phyloP scores from a whole-genome alignment of 2,888 invertebrate genomes.

The Acanthosepion lycidas region DNA sequence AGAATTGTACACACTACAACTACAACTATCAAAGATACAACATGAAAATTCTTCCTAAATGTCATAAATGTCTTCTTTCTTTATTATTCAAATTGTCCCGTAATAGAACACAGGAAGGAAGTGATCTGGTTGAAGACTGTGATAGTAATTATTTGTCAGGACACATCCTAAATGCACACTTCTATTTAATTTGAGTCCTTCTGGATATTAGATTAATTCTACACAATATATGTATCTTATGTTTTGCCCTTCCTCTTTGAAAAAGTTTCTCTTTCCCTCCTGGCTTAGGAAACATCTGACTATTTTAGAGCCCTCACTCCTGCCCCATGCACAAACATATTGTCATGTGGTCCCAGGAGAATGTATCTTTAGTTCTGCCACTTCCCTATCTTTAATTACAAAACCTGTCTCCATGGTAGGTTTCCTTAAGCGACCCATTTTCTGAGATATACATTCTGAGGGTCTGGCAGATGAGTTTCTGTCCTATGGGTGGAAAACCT shows the following conservation, averaged over 20 bases:
- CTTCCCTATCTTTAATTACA: conserved; percentile 22
- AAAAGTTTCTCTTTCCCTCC: not conserved
- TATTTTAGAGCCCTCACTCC: not conserved
- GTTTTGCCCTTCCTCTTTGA: not conserved
- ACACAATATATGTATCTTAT: not conserved
- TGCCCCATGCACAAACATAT: not conserved
- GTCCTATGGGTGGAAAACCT: not conserved
- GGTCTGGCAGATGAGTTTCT: not conserved
- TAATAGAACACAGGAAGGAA: not conserved
- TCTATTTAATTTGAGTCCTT: not conserved
- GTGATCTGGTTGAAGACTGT: not conserved
- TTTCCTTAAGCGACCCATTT: not conserved
- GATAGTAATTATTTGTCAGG: conserved; percentile 1
- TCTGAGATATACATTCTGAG: not conserved
- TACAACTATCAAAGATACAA: not conserved
- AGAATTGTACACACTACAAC: too few species aligned
- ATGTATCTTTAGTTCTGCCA: not conserved
- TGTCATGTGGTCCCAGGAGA: not conserved
- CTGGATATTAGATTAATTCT: conserved; percentile 21
- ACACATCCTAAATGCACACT: conserved; percentile 18
- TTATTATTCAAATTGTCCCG: not conserved
- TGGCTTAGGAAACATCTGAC: conserved; percentile 6
- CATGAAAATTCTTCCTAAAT: not conserved
- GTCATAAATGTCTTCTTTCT: not conserved
- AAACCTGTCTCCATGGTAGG: conserved; percentile 11